A percentile compares a stretch with the other conserved stretches of the same genome.
Conservation (phyloP, 2,797 vertebrate species). For the Lithobates sylvaticus region DNA sequence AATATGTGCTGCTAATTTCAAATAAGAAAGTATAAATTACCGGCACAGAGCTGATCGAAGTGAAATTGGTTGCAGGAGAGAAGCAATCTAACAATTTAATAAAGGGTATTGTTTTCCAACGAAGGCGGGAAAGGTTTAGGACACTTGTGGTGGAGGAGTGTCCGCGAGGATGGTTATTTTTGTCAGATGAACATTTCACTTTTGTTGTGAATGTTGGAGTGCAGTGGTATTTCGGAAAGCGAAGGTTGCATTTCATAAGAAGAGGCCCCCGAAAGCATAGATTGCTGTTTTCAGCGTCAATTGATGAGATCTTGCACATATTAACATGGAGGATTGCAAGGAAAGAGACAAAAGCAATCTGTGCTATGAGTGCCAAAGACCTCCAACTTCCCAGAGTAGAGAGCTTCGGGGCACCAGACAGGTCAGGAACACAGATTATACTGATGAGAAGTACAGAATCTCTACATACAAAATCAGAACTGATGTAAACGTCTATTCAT, state of each 20-base stretch:
- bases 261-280: constrained; percentile 36
- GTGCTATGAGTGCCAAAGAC: too few species aligned
- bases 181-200: constrained; percentile 33
- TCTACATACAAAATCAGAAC: too few species aligned
- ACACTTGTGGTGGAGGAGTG: not conserved
- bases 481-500: too few species aligned
- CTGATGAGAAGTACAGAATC: too few species aligned
- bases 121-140: not conserved
- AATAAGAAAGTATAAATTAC: constrained; percentile 38
- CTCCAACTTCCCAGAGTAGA: too few species aligned
- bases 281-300: constrained; percentile 18
- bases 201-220: constrained; percentile 24
- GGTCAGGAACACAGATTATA: too few species aligned
- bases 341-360: too few species aligned
- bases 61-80: constrained; percentile 16
- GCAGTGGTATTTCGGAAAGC: not conserved
- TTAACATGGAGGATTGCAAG: not conserved
- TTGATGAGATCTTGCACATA: not conserved
- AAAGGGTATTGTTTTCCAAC: constrained; percentile 30
- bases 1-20: constrained; percentile 3
- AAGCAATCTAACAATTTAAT: constrained; percentile 10
- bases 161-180: constrained; percentile 14
- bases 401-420: too few species aligned
- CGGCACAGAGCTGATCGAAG: not conserved
- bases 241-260: constrained; percentile 40